Percentiles rank a stretch among this genome's conserved stretches.
Evolutionary conservation across 2,113 vertebrate species (phyloP).

Genomic region (Psittacus erithacus): DNA sequence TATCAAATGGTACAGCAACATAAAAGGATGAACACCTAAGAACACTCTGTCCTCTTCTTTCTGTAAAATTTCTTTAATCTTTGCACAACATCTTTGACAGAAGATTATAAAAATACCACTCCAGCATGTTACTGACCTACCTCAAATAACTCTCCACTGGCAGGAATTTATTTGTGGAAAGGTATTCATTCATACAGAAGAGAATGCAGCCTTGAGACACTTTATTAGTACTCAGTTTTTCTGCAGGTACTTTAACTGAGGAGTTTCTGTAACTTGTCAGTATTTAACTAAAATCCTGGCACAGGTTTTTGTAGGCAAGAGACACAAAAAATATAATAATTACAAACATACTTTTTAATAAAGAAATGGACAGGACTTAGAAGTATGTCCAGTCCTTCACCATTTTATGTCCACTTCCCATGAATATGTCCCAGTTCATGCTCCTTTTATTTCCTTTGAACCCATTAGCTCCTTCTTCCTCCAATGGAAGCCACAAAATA

Average conservation of each 20-base stretch:
- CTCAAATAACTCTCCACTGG: background rate
- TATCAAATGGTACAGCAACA: background rate
- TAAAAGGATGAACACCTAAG: background rate
- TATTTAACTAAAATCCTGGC: background rate
- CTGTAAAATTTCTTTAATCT: background rate
- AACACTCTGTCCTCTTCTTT: background rate
- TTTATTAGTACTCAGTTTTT: background rate
- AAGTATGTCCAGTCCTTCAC: background rate
- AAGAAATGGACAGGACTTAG: background rate
- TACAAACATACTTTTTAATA: background rate
- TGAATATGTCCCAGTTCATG: background rate
- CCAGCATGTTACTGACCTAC: background rate
- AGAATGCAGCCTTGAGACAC: background rate
- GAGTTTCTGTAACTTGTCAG: background rate
- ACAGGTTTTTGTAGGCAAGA: background rate
- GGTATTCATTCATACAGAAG: conserved; percentile 9
- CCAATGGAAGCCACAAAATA: background rate
- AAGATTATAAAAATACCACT: background rate
- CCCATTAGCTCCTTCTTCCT: background rate
- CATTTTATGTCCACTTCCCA: background rate
- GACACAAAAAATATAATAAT: background rate
- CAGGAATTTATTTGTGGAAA: background rate
- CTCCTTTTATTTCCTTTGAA: background rate
- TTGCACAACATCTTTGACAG: background rate
- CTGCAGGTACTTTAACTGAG: background rate